These are phyloP conservation scores for Stichopus chloronotus DNA, from an alignment of 35 echinoderm and acorn worm genomes.

Conservation along the genomic window DNA sequence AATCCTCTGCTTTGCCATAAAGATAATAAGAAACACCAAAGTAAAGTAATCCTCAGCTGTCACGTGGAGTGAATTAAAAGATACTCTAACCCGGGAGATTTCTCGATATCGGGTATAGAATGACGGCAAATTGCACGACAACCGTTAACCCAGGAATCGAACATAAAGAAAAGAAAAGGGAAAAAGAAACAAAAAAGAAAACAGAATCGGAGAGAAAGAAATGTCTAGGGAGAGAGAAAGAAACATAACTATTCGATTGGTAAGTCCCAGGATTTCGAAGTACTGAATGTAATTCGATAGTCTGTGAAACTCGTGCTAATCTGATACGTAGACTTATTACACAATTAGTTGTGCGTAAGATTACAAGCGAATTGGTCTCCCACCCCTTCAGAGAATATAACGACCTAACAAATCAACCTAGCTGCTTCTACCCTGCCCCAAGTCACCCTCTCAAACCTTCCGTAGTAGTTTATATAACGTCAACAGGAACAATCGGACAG, in stretches of 20 bases:
- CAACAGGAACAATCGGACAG: too few relatives aligned
- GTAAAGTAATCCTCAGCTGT: neutral
- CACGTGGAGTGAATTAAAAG: neutral
- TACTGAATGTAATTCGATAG: neutral
- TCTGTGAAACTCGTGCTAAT: neutral
- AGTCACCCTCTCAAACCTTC: neutral
- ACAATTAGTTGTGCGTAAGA: neutral
- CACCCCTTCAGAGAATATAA: neutral
- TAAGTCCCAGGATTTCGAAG: neutral
- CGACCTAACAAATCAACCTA: neutral
- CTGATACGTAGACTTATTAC: neutral
- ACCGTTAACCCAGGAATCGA: neutral
- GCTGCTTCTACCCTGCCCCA: neutral
- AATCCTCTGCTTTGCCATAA: neutral
- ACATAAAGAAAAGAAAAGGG: neutral
- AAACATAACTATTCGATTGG: neutral
- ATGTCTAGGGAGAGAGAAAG: neutral
- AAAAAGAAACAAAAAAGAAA: neutral
- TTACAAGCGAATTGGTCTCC: neutral
- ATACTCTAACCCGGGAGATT: neutral
- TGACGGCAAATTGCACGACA: neutral
- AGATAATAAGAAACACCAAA: neutral
- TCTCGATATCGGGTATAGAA: neutral
- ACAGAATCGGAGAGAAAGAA: neutral
- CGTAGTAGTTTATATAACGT: neutral